phyloP scores from a whole-genome alignment of 2,888 invertebrate genomes.

The Eupithecia pulchellata region DNA sequence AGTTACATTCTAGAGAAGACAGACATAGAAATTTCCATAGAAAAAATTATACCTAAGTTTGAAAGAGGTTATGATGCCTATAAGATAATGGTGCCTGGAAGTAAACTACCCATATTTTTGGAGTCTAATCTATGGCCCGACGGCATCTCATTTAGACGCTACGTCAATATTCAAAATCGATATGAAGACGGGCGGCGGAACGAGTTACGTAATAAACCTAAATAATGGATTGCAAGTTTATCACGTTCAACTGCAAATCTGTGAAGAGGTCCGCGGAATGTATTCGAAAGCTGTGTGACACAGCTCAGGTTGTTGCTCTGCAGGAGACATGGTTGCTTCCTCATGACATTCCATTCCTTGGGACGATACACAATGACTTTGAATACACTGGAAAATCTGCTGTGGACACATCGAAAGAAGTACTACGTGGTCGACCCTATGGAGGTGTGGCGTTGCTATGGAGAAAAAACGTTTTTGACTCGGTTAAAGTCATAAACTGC shows the following conservation, averaged over 20 bases:
- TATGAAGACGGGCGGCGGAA: not conserved
- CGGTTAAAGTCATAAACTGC: too few relatives aligned
- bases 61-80: slow-evolving; percentile 34
- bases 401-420: too few relatives aligned
- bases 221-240: not conserved
- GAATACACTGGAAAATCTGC: too few relatives aligned
- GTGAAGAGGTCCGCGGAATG: not conserved
- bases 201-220: not conserved
- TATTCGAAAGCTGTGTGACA: not conserved
- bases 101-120: slow-evolving; percentile 39
- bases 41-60: not conserved
- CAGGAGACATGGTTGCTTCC: too few relatives aligned
- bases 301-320: not conserved
- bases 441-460: too few relatives aligned
- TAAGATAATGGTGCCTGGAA: slow-evolving; percentile 42
- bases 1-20: slow-evolving; percentile 15
- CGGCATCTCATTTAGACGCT: slow-evolving; percentile 38
- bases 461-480: too few relatives aligned
- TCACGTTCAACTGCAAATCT: not conserved
- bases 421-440: too few relatives aligned
- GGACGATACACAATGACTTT: too few relatives aligned
- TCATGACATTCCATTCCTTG: too few relatives aligned
- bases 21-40: not conserved
- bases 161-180: slow-evolving; percentile 34
- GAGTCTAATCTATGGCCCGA: slow-evolving; percentile 44